Evolutionary conservation across 2,797 vertebrate species (phyloP).

Genomic region (Petrocephalus schoutedeni): DNA sequence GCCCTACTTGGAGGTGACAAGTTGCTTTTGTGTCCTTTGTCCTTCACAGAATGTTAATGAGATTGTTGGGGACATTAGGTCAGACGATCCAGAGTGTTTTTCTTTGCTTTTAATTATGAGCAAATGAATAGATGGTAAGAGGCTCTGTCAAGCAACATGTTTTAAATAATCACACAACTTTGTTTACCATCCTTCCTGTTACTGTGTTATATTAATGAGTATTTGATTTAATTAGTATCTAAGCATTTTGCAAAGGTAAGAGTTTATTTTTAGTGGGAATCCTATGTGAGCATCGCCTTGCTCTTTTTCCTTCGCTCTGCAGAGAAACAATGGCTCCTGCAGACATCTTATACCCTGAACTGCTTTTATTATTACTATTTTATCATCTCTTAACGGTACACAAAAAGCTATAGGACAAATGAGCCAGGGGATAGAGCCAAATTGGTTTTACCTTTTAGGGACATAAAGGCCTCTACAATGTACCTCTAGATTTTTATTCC

Average conservation of each 20-base stretch:
- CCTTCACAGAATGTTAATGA: background rate
- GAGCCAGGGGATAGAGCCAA: background rate
- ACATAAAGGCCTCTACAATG: slow-evolving; percentile 18
- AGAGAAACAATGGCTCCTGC: background rate
- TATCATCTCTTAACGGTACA: background rate
- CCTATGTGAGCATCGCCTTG: background rate
- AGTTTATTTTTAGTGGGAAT: background rate
- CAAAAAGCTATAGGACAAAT: background rate
- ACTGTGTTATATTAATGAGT: slow-evolving; percentile 32
- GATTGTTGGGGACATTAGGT: background rate
- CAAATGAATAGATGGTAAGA: slow-evolving; percentile 29
- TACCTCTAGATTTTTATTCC: background rate
- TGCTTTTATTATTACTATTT: slow-evolving; percentile 2
- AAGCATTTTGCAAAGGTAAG: background rate
- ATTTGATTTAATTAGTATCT: slow-evolving; percentile 21
- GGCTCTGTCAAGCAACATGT: slow-evolving; percentile 21
- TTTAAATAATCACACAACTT: slow-evolving; percentile 30
- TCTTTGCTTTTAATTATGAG: slow-evolving; percentile 38
- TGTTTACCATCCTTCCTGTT: slow-evolving; percentile 34
- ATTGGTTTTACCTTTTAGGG: slow-evolving; percentile 12
- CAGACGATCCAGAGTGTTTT: slow-evolving; percentile 10
- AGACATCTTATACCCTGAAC: no score
- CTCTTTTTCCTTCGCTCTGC: background rate
- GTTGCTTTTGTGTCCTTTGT: background rate
- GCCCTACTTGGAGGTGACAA: background rate